Base-by-base conservation (phyloP, 2,113 vertebrate genomes). In the Sander lucioperca region DNA sequence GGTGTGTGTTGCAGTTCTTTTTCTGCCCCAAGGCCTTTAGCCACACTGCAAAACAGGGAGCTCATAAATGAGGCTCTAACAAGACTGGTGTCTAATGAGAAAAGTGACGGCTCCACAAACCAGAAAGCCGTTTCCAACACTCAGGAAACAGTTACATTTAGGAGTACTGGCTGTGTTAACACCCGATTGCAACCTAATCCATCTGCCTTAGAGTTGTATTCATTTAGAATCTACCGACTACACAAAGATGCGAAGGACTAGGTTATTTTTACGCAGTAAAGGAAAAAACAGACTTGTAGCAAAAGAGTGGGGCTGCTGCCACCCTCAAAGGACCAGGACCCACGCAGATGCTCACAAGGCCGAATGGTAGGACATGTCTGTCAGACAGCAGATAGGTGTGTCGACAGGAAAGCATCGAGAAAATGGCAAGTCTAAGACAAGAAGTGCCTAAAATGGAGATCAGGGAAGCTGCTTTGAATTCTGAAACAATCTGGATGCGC, bases 61-160 rank as follows among this genome's bases (percentile, higher is more conserved):
- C 85, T 86, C 82, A 77, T 79, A 90, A 90, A 89, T 66, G 63
- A 62, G 3, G 36, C 70, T 84, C 56, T 79, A 90, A 92, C 87
- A 88, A 89, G 88, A 81, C 71, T 47, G 62, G 67, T 5, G 19
- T 65, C 70, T 82, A 75, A 81, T 83, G 69, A 48, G 72, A 78
- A 77, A 77, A 71, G 53, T 3, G 18, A 43, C 13, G 39, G 43
- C 45, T 88, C 19, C 19, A 74, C 67, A 77, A 82, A 47, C 54
- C 36, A 13, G 54, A 59, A 5, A 2, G 3, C 39, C 0, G 7
- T 33, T 72, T 74, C 66, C 71, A 67, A 58, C 69, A 73, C 48
- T 77, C 19, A 39, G 58, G 63, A 74, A 61, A 64, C 59, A 68
- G 36, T 68, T 59, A 56, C 63, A 72, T 68, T 27, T 19, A 23